Evolutionary conservation across 2,888 invertebrate genomes (phyloP).

Genomic region (Drosophila greeni): DNA sequence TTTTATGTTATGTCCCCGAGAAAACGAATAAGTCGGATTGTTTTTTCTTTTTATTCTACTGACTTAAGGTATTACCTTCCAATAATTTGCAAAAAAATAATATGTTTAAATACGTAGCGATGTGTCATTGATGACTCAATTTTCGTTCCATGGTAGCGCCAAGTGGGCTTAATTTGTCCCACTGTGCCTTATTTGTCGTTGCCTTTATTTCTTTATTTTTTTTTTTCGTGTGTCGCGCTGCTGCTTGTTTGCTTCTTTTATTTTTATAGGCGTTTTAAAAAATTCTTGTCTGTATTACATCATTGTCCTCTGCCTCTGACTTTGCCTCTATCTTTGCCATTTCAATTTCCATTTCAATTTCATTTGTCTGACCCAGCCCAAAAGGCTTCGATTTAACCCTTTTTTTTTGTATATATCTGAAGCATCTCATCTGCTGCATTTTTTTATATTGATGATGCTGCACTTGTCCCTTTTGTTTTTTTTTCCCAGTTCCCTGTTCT

Average conservation of each 20-base stretch:
- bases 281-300: constrained; percentile 59
- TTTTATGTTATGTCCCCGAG: no score
- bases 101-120: neutral
- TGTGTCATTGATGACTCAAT: constrained; percentile 13
- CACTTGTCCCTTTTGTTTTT: constrained; percentile 29
- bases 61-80: neutral
- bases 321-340: constrained; percentile 13
- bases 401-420: constrained; percentile 22
- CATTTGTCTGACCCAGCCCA: constrained; percentile 32
- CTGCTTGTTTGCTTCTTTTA: constrained; percentile 11
- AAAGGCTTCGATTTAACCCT: constrained; percentile 17
- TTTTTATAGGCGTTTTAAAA: constrained; percentile 40
- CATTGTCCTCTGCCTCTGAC: constrained; percentile 43
- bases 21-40: no score
- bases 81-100: no score
- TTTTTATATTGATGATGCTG: constrained; percentile 20
- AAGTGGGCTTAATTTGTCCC: constrained; percentile 24
- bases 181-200: constrained; percentile 23
- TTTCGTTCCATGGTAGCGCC: constrained; percentile 1
- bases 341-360: constrained; percentile 48
- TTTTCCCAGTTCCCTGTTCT: constrained; percentile 3
- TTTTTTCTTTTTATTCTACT: no score
- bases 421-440: constrained; percentile 31
- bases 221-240: neutral
- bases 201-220: neutral